Conservation (phyloP, 2,888 invertebrate genomes). For the Pammene aurita region DNA sequence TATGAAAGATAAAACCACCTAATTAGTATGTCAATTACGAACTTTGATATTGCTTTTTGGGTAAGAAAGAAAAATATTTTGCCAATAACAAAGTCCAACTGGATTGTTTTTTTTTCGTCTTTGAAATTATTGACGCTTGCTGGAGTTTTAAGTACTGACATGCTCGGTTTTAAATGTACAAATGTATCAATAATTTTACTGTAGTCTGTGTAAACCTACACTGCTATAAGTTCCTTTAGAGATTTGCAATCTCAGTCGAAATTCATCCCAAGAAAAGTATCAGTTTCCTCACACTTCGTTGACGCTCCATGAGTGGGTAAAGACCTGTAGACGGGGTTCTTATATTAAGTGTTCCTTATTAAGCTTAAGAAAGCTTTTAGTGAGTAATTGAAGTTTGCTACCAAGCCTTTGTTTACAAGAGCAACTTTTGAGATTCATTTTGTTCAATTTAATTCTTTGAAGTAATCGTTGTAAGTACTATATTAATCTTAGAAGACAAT, state of each 20-base stretch:
- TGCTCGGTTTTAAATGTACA: too few species aligned
- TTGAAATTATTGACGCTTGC: too few species aligned
- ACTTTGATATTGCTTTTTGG: too few species aligned
- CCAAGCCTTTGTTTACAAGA: slow-evolving; percentile 26
- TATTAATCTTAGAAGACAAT: slow-evolving; percentile 14
- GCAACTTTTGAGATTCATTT: slow-evolving; percentile 28
- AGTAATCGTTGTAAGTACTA: slow-evolving; percentile 19
- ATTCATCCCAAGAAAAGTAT: not conserved
- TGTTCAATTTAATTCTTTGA: slow-evolving; percentile 33
- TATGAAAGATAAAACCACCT: too few species aligned
- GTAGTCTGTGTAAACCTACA: not conserved
- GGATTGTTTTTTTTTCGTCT: too few species aligned
- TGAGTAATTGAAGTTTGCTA: slow-evolving; percentile 34
- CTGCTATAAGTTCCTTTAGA: not conserved
- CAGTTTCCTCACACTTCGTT: not conserved
- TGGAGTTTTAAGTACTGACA: too few species aligned
- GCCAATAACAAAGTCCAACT: too few species aligned
- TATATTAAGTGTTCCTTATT: slow-evolving; percentile 37
- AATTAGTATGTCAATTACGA: too few species aligned
- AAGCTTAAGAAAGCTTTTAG: slow-evolving; percentile 35
- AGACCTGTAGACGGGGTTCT: slow-evolving; percentile 19
- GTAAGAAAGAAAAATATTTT: too few species aligned
- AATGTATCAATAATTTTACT: not conserved
- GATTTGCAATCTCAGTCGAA: not conserved
- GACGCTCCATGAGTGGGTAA: slow-evolving; percentile 7